Conservation (phyloP, 2,113 vertebrate genomes). For the Narcine bancroftii region DNA sequence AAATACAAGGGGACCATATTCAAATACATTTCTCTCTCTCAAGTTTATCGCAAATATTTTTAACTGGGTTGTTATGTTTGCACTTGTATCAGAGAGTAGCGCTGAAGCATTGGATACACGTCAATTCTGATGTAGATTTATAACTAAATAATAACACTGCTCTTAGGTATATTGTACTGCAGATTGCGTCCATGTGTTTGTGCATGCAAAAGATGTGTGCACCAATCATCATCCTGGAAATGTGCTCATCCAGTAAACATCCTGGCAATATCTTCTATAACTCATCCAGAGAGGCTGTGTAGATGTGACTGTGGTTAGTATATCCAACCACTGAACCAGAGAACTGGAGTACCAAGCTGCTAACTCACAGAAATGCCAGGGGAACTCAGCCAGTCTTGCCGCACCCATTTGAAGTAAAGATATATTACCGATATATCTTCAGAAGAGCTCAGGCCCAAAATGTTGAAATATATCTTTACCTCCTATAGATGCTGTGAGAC, state of each 20-base stretch:
- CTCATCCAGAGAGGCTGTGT: conserved; percentile 57
- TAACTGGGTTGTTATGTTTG: neutral
- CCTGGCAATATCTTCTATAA: too few species aligned
- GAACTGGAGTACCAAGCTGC: conserved; percentile 90
- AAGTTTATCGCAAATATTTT: neutral
- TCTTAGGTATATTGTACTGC: neutral
- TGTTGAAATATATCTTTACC: too few species aligned
- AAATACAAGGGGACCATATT: neutral
- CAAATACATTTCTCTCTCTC: neutral
- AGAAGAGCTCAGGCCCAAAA: too few species aligned
- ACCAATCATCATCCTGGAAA: too few species aligned
- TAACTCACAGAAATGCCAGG: too few species aligned
- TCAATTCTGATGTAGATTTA: neutral
- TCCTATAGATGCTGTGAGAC: too few species aligned
- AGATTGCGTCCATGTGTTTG: neutral
- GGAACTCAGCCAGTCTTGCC: too few species aligned
- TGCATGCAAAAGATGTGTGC: neutral
- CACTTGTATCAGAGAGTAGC: neutral
- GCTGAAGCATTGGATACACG: neutral
- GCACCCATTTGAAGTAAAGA: too few species aligned
- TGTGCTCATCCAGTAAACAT: neutral
- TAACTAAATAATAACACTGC: neutral
- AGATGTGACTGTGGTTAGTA: conserved; percentile 84
- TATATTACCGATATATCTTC: too few species aligned
- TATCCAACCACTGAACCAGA: conserved; percentile 90